These are phyloP conservation scores for Heliopora coerulea DNA, from an alignment of 92 coral and sea anemone species.

Conservation along the genomic window DNA sequence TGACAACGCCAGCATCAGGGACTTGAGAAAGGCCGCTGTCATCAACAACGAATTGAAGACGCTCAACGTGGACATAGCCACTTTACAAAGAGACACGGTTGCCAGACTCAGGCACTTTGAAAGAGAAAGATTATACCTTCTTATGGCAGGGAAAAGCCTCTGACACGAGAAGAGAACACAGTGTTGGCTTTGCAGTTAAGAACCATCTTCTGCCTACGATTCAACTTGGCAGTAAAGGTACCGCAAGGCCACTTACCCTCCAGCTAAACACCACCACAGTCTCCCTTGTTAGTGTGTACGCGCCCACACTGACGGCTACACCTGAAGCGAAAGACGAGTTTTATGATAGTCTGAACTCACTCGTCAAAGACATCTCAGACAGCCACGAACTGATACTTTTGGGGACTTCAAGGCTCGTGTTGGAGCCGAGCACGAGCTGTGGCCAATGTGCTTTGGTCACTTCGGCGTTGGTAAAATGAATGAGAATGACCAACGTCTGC, in stretches of 20 bases:
- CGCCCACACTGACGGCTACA: constrained; percentile 45
- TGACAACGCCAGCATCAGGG: constrained; percentile 28
- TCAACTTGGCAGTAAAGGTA: constrained; percentile 33
- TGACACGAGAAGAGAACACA: constrained; percentile 42
- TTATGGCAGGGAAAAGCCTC: constrained; percentile 43
- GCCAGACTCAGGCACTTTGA: constrained; percentile 20
- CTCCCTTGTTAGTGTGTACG: constrained; percentile 41
- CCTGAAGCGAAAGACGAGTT: constrained; percentile 53
- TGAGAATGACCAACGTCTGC: constrained; percentile 50
- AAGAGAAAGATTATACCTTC: constrained; percentile 42
- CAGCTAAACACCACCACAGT: constrained; percentile 47
- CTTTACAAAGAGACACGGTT: constrained; percentile 41
- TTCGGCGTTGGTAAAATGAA: constrained; percentile 45
- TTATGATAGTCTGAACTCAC: constrained; percentile 40
- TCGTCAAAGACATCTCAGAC: constrained; percentile 36
- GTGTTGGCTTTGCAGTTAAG: constrained; percentile 55
- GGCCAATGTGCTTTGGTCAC: constrained; percentile 38
- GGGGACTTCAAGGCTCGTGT: constrained; percentile 52
- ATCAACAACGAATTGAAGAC: constrained; percentile 27
- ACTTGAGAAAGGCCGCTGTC: constrained; percentile 35
- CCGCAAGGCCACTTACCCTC: constrained; percentile 41
- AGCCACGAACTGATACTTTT: constrained; percentile 32
- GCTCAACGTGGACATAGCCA: constrained; percentile 34
- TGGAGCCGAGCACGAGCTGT: constrained; percentile 43
- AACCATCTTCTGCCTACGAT: constrained; percentile 41